Percentiles rank a stretch among this genome's conserved stretches.
phyloP scores from a whole-genome alignment of 2,888 invertebrate genomes.

The Synanthedon vespiformis region DNA sequence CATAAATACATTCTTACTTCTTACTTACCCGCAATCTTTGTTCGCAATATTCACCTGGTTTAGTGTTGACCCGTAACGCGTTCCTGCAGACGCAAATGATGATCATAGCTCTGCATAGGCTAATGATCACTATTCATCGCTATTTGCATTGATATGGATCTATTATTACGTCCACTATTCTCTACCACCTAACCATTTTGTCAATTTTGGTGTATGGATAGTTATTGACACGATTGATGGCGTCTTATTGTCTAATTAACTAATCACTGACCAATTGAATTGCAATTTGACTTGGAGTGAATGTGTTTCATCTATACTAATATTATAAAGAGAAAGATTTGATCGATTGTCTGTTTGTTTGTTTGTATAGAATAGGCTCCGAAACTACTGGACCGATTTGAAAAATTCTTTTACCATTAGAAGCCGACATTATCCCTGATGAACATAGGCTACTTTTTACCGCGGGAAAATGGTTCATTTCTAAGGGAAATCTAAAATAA shows the following conservation, averaged over 20 bases:
- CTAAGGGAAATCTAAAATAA: too few species aligned
- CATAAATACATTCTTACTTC: too few species aligned
- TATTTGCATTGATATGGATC: constrained; percentile 51
- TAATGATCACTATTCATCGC: constrained; percentile 62
- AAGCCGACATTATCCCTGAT: too few species aligned
- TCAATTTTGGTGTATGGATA: constrained; percentile 18
- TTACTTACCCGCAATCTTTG: background rate
- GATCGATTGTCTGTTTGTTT: too few species aligned
- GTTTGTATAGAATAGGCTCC: too few species aligned
- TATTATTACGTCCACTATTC: constrained; percentile 35
- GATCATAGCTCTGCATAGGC: constrained; percentile 30
- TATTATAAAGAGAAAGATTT: too few species aligned
- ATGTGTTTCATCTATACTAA: too few species aligned
- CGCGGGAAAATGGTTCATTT: too few species aligned
- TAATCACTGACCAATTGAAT: constrained; percentile 13
- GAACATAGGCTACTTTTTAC: too few species aligned
- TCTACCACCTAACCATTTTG: constrained; percentile 20
- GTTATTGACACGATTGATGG: constrained; percentile 14
- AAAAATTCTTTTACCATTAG: too few species aligned
- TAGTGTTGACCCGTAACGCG: constrained; percentile 1
- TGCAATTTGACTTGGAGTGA: background rate
- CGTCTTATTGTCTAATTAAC: constrained; percentile 15
- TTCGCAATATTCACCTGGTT: background rate
- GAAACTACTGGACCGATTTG: too few species aligned
- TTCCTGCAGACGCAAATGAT: constrained; percentile 33